phyloP scores from a whole-genome alignment of 2,888 invertebrate species.

The Herminia tarsipennalis region DNA sequence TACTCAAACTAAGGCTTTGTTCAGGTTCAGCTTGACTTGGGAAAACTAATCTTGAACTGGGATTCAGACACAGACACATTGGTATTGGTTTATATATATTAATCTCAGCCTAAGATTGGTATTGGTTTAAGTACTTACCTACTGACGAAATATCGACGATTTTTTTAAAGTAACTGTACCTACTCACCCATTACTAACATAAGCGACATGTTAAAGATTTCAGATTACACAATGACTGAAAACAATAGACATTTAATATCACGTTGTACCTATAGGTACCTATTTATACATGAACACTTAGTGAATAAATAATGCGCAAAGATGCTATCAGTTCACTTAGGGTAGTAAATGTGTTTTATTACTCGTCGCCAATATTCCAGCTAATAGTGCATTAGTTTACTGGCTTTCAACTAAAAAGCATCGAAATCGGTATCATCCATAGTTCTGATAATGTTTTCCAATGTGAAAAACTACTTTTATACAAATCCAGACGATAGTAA shows the following conservation, averaged over 20 bases:
- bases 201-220: slow-evolving; percentile 8
- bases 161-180: neutral
- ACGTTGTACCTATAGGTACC: no score
- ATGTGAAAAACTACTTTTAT: slow-evolving; percentile 33
- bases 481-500: slow-evolving; percentile 13
- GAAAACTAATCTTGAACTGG: no score
- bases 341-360: slow-evolving; percentile 19
- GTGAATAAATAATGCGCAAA: slow-evolving; percentile 49
- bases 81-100: no score
- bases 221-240: slow-evolving; percentile 33
- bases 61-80: no score
- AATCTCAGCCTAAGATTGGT: no score
- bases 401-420: slow-evolving; percentile 2
- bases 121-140: neutral
- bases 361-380: slow-evolving; percentile 16
- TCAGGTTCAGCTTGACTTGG: no score
- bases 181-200: no score
- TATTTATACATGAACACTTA: slow-evolving; percentile 26
- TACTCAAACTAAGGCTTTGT: no score
- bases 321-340: slow-evolving; percentile 42
- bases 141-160: neutral
- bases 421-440: neutral
- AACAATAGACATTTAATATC: slow-evolving; percentile 41
- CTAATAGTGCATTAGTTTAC: slow-evolving; percentile 15
- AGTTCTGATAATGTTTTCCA: slow-evolving; percentile 33